Evolutionary conservation across 2,888 invertebrate genomes (phyloP).

Genomic region (Tridacna crocea): DNA sequence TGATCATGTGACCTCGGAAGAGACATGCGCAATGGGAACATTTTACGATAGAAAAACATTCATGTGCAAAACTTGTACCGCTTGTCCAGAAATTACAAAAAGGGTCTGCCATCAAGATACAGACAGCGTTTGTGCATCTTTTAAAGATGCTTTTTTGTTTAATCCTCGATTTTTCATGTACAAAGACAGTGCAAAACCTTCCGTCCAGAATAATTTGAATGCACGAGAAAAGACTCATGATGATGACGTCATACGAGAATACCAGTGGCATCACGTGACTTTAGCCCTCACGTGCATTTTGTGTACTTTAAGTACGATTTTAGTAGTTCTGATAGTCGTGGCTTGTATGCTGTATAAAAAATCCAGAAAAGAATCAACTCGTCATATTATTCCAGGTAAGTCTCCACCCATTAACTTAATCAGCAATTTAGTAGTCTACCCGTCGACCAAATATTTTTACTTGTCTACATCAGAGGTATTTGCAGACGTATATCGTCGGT

Average conservation of each 20-base stretch:
- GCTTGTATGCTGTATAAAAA: constrained; percentile 10
- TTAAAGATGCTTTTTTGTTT: background rate
- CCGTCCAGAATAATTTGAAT: no score
- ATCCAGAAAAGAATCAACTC: background rate
- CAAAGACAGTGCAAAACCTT: no score
- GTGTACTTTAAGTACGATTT: constrained; percentile 2
- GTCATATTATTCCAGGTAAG: constrained; percentile 1
- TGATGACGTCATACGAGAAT: background rate
- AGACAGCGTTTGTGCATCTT: background rate
- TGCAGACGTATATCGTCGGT: no score
- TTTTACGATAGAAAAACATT: background rate
- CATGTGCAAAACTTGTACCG: constrained; percentile 10
- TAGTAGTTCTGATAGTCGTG: constrained; percentile 8
- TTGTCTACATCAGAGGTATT: no score
- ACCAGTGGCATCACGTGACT: constrained; percentile 1
- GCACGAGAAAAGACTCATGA: background rate
- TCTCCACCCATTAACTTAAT: background rate
- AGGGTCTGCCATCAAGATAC: background rate
- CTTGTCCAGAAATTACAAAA: constrained; percentile 6
- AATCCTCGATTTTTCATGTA: background rate
- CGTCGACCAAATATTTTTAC: no score
- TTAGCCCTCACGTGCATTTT: constrained; percentile 1
- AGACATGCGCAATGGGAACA: background rate
- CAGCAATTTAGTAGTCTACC: no score
- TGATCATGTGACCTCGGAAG: background rate